Base-by-base conservation (phyloP, 2,888 invertebrate species). In the Eustalomyia histrio region DNA sequence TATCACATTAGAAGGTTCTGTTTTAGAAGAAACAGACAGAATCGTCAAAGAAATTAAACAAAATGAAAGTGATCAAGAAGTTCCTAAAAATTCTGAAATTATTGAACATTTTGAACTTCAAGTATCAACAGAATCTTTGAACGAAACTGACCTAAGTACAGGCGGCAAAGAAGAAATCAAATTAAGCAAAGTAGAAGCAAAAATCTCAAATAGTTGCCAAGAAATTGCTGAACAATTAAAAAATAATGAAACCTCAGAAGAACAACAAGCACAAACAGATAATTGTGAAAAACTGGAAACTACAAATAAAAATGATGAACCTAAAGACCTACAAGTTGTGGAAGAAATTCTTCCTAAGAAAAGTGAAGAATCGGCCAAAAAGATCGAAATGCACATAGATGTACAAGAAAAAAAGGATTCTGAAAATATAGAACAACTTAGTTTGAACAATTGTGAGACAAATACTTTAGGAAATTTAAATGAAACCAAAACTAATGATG, bases 401-500 rank as follows among this genome's bases (percentile, higher is more conserved):
- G 12, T 1, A 39, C 39, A 7, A n/a, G 39, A 67, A 18, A 16
- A 53, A 50, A 1, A 72, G 39, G 68, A 58, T 24, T 17, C 53
- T 16, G 24, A 21, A 47, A 21, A 21, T 76, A n/a, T 17, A 4
- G 52, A 61, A 50, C 12, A 33, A 21, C 24, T 43, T n/a, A 14
- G 14, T n/a, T n/a, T 47, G 0, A n/a, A 53, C 7, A 33, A 16
- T 33, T 24, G 17, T 18, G 71, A 53, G 29, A 14, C 7, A n/a
- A 7, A 14, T 33, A 14, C 35, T 10, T 3, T n/a, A 52, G 14
- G 10, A 50, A 16, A 12, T 0, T 0, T 6, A 39, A 12, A 10
- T 29, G 14, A 74, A 55, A 14, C n/a, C 12, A 55, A 75, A 47
- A 63, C 6, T 57, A 67, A 47, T 16, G 65, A 69, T 57, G 69